Percentiles rank a stretch among this genome's conserved stretches.
Evolutionary conservation across 2,113 vertebrate species (phyloP).

Genomic region (Pleuronectes platessa): DNA sequence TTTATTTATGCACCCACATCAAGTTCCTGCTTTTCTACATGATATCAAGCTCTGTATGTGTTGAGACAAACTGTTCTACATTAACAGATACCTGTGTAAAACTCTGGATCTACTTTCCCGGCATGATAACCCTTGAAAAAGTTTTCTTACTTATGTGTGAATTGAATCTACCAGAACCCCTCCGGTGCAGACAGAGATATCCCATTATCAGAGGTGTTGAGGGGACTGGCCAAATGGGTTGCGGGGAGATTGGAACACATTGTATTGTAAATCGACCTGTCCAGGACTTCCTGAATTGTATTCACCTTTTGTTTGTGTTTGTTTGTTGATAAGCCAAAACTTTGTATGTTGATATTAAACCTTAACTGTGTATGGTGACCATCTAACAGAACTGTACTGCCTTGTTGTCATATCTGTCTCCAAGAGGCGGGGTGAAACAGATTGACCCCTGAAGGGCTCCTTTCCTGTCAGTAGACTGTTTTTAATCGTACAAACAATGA

Average conservation of each 20-base stretch:
- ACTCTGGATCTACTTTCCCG: neutral
- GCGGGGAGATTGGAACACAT: neutral
- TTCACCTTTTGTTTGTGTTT: neutral
- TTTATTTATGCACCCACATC: no score
- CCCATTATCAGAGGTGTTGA: neutral
- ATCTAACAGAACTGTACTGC: neutral
- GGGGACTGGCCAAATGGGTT: neutral
- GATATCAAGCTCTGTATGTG: neutral
- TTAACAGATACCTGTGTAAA: neutral
- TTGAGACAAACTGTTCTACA: neutral
- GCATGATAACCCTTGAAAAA: neutral
- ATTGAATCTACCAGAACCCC: neutral
- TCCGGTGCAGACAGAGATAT: neutral
- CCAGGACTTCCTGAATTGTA: neutral
- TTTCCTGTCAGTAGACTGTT: no score
- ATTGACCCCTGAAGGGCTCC: no score
- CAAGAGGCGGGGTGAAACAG: no score
- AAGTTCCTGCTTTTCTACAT: no score
- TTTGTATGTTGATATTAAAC: no score
- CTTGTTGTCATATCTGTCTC: no score
- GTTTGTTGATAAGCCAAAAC: neutral
- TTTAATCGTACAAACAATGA: no score
- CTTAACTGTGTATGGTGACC: no score
- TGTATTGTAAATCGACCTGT: neutral
- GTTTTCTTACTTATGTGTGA: neutral